A percentile compares a stretch with the other conserved stretches of the same genome.
phyloP scores from a whole-genome alignment of 1,140 invertebrate genomes.

The Helicoverpa armigera region DNA sequence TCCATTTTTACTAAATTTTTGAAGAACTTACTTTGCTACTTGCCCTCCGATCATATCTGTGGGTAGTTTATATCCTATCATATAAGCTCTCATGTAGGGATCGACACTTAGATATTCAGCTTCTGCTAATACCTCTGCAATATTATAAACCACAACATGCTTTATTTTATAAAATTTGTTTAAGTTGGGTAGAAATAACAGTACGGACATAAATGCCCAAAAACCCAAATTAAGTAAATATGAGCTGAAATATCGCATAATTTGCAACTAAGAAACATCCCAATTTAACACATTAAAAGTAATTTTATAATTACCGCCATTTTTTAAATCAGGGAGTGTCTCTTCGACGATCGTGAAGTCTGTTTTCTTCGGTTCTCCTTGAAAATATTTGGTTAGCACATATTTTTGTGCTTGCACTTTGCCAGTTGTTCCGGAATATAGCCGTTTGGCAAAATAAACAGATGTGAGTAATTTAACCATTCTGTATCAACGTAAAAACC shows the following conservation, averaged over 20 bases:
- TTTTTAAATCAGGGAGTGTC: slow-evolving; percentile 87
- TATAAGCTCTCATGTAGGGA: slow-evolving; percentile 90
- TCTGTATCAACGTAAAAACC: background rate
- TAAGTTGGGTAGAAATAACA: background rate
- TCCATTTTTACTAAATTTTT: background rate
- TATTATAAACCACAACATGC: slow-evolving; percentile 66
- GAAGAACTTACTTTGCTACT: slow-evolving; percentile 86
- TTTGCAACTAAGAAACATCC: background rate
- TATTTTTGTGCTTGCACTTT: slow-evolving; percentile 88
- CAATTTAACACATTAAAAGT: background rate
- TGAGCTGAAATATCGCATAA: no score
- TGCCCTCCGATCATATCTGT: slow-evolving; percentile 89
- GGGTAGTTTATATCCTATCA: slow-evolving; percentile 83
- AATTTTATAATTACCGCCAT: slow-evolving; percentile 86
- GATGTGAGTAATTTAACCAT: slow-evolving; percentile 10
- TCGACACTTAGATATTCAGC: slow-evolving; percentile 91
- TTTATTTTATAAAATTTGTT: no score
- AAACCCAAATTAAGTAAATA: no score
- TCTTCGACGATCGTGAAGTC: slow-evolving; percentile 90
- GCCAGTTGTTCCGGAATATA: slow-evolving; percentile 64
- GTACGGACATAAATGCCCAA: no score
- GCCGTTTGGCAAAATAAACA: slow-evolving; percentile 60
- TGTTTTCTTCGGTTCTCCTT: slow-evolving; percentile 88
- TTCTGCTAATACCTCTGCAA: slow-evolving; percentile 89
- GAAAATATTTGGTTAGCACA: slow-evolving; percentile 88